Conservation (phyloP, 2,113 vertebrate genomes). For the Orientallactaga bullata region DNA sequence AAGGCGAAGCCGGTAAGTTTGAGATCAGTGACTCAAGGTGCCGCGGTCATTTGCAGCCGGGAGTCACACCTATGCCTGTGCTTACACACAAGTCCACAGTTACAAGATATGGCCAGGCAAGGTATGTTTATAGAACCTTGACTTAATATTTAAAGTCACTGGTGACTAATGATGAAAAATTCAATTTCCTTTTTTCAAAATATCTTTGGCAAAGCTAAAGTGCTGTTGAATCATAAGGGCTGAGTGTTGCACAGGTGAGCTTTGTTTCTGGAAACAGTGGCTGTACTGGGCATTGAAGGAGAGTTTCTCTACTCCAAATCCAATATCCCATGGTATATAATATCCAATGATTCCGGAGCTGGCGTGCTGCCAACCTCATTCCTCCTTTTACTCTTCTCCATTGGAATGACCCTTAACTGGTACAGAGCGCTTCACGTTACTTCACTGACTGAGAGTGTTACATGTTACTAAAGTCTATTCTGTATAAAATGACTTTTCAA, state of each 20-base stretch:
- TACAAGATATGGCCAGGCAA: neutral
- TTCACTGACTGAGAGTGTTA: neutral
- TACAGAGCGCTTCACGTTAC: neutral
- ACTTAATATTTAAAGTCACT: constrained; percentile 39
- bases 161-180: constrained; percentile 34
- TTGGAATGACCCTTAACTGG: constrained; percentile 44
- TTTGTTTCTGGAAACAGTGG: neutral
- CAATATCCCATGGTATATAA: neutral
- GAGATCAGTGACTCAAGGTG: constrained; percentile 8
- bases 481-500: constrained; percentile 41
- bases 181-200: neutral
- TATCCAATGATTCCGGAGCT: neutral
- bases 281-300: neutral
- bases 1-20: neutral
- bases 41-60: neutral
- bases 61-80: neutral
- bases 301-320: neutral
- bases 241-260: neutral
- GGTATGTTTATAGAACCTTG: constrained; percentile 22
- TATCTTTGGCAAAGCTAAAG: neutral
- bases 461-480: constrained; percentile 15
- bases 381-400: neutral
- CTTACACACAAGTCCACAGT: neutral
- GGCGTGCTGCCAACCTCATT: neutral
- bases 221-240: neutral